Evolutionary conservation across 2,113 vertebrate genomes (phyloP), one percentile per base, ranked within the genome.

Genomic region (Gasterosteus aculeatus): DNA sequence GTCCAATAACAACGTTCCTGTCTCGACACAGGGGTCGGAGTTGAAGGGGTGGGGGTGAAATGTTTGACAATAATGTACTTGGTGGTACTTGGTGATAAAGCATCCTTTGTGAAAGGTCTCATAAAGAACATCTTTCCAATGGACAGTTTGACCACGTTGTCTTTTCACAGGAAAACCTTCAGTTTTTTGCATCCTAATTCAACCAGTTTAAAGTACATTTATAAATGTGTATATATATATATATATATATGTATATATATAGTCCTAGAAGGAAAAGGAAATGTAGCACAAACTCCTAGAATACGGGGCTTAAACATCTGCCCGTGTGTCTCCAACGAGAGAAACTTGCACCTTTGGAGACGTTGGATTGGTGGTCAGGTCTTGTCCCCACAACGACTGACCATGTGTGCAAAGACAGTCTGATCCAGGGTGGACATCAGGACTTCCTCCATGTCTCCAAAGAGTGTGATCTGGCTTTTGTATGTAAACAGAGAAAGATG

Each of bases 401-500:
- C 35, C 31, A 3, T 10, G 11, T 1, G 39, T 61, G 63, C 12
- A 44, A 64, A 26, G n/a, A 46, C 18, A 39, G 3, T 42, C 11
- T 57, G 35, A 31, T 44, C 33, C 5, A 22, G 19, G 44, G 41
- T 15, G n/a, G 54, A 61, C 72, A 29, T 14, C 1, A 53, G 19
- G 42, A 1, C 64, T 70, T 66, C 69, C 41, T 80, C 79, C 42
- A 19, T 42, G 59, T 84, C 77, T 85, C 83, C 68, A 53, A 72
- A 53, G 62, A 75, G 77, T 91, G 88, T 80, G 76, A 91, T 68
- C 82, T 78, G 66, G 65, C 78, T 86, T 91, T 81, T 90, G 77
- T 71, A 86, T 88, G 77, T 86, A 92, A 92, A 88, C 86, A 84
- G 87, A 89, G 86, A 91, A 89, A 91, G 86, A 85, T 91, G 85